Percentiles rank a stretch among this genome's conserved stretches.
These are phyloP conservation scores for Druon quercuslanigerum DNA, from an alignment of 1,140 invertebrate species.

Conservation along the genomic window DNA sequence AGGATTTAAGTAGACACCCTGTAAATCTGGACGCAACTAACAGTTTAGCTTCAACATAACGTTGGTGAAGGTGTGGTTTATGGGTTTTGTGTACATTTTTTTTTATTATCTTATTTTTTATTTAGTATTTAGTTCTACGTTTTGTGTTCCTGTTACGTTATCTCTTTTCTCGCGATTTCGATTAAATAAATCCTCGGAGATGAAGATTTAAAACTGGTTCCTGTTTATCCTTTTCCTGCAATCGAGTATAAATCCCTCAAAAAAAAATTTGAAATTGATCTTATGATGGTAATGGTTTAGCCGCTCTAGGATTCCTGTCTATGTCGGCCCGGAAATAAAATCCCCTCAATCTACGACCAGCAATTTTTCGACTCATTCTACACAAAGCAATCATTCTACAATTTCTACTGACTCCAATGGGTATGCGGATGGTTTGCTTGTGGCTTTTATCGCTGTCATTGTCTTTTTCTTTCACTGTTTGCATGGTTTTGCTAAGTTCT, in stretches of 20 bases:
- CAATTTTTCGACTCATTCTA: conserved; percentile 74
- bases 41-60: not conserved
- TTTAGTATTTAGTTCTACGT: not conserved
- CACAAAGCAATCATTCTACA: conserved; percentile 74
- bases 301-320: conserved; percentile 76
- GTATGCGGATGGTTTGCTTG: conserved; percentile 65
- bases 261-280: conserved; percentile 34
- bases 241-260: conserved; percentile 15
- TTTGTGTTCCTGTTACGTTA: not conserved
- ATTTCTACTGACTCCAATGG: conserved; percentile 75
- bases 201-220: conserved; percentile 13
- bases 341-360: conserved; percentile 74
- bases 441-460: conserved; percentile 27
- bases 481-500: conserved; percentile 25
- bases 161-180: not conserved
- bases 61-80: conserved; percentile 32
- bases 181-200: conserved; percentile 13
- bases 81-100: not conserved
- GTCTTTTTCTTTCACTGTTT: conserved; percentile 33
- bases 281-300: conserved; percentile 69
- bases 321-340: conserved; percentile 73
- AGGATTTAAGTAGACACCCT: no score
- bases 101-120: no score
- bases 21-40: no score
- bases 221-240: conserved; percentile 25